Conservation (phyloP, 2,888 invertebrate genomes). For the Perithous albicinctus region DNA sequence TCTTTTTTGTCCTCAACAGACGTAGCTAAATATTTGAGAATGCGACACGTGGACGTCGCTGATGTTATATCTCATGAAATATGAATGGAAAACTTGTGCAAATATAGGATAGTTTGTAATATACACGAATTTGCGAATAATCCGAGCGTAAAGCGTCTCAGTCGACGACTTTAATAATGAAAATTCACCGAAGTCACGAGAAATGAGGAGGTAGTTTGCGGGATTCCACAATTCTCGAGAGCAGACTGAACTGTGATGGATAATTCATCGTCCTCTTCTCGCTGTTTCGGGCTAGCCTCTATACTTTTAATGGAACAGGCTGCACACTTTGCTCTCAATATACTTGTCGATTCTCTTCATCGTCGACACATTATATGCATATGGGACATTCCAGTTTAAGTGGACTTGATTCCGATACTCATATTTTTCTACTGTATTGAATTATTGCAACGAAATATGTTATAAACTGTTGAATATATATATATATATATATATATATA, state of each 20-base stretch:
- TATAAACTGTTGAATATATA: background rate
- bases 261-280: conserved; percentile 39
- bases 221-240: conserved; percentile 25
- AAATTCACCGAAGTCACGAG: conserved; percentile 6
- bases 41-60: background rate
- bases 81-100: conserved; percentile 1
- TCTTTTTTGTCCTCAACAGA: background rate
- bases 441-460: background rate
- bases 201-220: conserved; percentile 1
- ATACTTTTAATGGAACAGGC: background rate
- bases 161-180: conserved; percentile 43
- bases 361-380: background rate
- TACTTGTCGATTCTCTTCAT: conserved; percentile 6
- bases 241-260: conserved; percentile 36
- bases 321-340: conserved; percentile 10
- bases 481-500: too few relatives aligned
- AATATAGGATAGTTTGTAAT: too few relatives aligned
- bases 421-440: background rate
- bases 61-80: background rate
- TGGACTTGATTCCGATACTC: background rate
- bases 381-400: background rate
- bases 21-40: background rate
- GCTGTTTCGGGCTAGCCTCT: background rate
- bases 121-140: conserved; percentile 32
- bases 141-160: conserved; percentile 1